Conservation (phyloP, 2,888 invertebrate species). For the Hypomecis punctinalis region DNA sequence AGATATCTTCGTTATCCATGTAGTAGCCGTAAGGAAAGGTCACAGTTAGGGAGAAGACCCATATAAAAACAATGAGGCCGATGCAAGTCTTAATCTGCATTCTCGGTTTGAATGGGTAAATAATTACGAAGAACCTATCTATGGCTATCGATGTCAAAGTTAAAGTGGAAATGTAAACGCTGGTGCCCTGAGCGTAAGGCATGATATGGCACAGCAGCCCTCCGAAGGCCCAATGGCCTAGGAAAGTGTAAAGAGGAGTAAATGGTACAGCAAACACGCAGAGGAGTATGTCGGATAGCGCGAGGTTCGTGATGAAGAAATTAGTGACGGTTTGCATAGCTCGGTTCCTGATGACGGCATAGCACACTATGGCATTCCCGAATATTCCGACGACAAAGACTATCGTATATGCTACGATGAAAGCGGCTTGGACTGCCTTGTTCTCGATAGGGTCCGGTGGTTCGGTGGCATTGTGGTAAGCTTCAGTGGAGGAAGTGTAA, state of each 20-base stretch:
- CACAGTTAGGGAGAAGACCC: slow-evolving; percentile 91
- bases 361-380: slow-evolving; percentile 94
- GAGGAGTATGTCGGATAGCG: slow-evolving; percentile 93
- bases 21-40: slow-evolving; percentile 95
- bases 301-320: slow-evolving; percentile 95
- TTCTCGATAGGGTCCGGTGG: slow-evolving; percentile 86
- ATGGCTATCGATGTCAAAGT: slow-evolving; percentile 97
- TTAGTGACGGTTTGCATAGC: slow-evolving; percentile 97
- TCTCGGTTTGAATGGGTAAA: slow-evolving; percentile 93
- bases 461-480: slow-evolving; percentile 54
- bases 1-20: slow-evolving; percentile 85
- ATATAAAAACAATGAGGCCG: slow-evolving; percentile 90
- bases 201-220: slow-evolving; percentile 92
- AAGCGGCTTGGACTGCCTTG: slow-evolving; percentile 88
- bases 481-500: slow-evolving; percentile 49
- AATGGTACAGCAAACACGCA: slow-evolving; percentile 95
- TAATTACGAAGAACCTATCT: slow-evolving; percentile 95
- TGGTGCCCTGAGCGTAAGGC: slow-evolving; percentile 93
- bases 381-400: slow-evolving; percentile 93
- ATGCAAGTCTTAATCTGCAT: slow-evolving; percentile 92
- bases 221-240: slow-evolving; percentile 94
- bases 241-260: slow-evolving; percentile 94
- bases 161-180: slow-evolving; percentile 95
- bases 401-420: slow-evolving; percentile 90
- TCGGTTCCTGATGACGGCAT: slow-evolving; percentile 92